Percentiles rank a stretch among this genome's conserved stretches.
phyloP scores from a whole-genome alignment of 2,888 invertebrate genomes.

The Corythucha ciliata region DNA sequence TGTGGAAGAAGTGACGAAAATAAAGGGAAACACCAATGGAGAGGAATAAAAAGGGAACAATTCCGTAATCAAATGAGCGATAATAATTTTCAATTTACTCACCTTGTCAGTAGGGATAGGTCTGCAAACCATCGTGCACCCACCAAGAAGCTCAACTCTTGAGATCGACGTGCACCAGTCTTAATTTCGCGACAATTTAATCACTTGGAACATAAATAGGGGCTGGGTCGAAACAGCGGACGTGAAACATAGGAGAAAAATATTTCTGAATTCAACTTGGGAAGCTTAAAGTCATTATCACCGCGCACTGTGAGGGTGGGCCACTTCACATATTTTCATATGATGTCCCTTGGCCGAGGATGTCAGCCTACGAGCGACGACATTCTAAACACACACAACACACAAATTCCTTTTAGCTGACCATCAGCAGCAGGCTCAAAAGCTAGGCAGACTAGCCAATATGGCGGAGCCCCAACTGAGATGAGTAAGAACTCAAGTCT shows the following conservation, averaged over 20 bases:
- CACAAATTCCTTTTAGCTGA: conserved; percentile 20
- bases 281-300: no score
- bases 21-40: no score
- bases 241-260: background rate
- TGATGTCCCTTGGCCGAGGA: no score
- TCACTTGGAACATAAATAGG: background rate
- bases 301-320: no score
- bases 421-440: conserved; percentile 16
- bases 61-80: no score
- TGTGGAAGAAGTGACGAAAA: no score
- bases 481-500: conserved; percentile 10
- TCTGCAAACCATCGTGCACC: conserved; percentile 24
- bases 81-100: no score
- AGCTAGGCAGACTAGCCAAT: conserved; percentile 20
- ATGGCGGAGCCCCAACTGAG: conserved; percentile 20
- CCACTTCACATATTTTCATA: no score
- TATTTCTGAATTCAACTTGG: no score
- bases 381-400: conserved; percentile 14
- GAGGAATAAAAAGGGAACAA: no score
- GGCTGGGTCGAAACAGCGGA: background rate
- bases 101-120: conserved; percentile 25
- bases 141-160: background rate
- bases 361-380: conserved; percentile 14
- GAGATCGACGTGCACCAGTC: background rate
- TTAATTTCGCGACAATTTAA: conserved; percentile 1